Evolutionary conservation across 92 coral and sea anemone genomes (phyloP).

Genomic region (Zoanthus gigantus): DNA sequence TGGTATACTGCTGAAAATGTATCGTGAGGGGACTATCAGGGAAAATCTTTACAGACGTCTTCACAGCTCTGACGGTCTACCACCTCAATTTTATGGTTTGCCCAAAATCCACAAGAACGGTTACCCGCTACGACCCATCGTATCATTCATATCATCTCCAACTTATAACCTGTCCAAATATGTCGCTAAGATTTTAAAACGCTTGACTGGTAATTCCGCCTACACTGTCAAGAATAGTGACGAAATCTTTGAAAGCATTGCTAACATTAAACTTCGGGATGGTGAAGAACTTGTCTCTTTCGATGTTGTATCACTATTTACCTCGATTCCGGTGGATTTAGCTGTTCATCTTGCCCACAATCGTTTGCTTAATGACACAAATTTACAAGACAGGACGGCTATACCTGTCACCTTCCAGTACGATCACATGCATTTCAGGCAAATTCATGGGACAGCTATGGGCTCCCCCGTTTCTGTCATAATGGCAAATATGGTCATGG

Average conservation of each 20-base stretch:
- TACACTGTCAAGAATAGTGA: too few relatives aligned
- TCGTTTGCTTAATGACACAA: too few relatives aligned
- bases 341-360: too few relatives aligned
- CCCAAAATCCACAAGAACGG: background rate
- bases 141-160: too few relatives aligned
- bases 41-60: background rate
- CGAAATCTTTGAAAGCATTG: background rate
- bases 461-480: too few relatives aligned
- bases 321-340: background rate
- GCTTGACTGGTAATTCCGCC: background rate
- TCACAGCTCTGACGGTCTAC: background rate
- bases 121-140: background rate
- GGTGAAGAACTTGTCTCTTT: too few relatives aligned
- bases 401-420: too few relatives aligned
- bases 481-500: too few relatives aligned
- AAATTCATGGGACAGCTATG: too few relatives aligned
- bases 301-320: background rate
- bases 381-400: too few relatives aligned
- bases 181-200: background rate
- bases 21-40: background rate
- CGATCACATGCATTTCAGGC: too few relatives aligned
- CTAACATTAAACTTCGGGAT: background rate
- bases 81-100: background rate
- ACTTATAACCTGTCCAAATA: too few relatives aligned
- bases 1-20: background rate